Percentiles rank a stretch among this genome's conserved stretches.
Evolutionary conservation across 1,140 invertebrate genomes (phyloP).

Genomic region (Heliconius nattereri): DNA sequence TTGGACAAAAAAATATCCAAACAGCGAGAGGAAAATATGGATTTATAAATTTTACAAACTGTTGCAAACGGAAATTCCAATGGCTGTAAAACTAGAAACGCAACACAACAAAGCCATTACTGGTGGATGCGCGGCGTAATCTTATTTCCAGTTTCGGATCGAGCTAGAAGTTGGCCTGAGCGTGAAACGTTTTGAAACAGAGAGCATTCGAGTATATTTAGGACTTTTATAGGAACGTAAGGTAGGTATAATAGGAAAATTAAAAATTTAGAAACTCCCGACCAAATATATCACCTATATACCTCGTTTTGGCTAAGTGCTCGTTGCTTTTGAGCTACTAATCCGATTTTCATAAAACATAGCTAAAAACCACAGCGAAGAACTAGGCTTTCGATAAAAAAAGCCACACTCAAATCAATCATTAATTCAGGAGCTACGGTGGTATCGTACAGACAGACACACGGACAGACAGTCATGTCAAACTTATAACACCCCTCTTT

Average conservation of each 20-base stretch:
- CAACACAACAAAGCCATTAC: constrained; percentile 31
- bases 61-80: constrained; percentile 19
- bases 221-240: background rate
- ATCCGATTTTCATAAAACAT: too few species aligned
- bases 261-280: too few species aligned
- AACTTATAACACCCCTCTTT: too few species aligned
- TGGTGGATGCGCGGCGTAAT: constrained; percentile 19
- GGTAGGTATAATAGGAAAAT: background rate
- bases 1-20: background rate
- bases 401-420: too few species aligned
- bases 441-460: too few species aligned
- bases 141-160: constrained; percentile 22
- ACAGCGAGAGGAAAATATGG: background rate
- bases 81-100: constrained; percentile 26
- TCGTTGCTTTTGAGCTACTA: too few species aligned
- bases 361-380: too few species aligned
- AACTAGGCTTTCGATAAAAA: too few species aligned
- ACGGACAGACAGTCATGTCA: too few species aligned
- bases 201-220: constrained; percentile 9
- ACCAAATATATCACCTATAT: too few species aligned
- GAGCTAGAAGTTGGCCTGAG: constrained; percentile 5
- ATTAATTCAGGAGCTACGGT: too few species aligned
- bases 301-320: too few species aligned
- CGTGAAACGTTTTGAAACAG: constrained; percentile 1
- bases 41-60: constrained; percentile 14